Base-by-base conservation (phyloP, 2,888 invertebrate species). In the Petrophora chlorosata region DNA sequence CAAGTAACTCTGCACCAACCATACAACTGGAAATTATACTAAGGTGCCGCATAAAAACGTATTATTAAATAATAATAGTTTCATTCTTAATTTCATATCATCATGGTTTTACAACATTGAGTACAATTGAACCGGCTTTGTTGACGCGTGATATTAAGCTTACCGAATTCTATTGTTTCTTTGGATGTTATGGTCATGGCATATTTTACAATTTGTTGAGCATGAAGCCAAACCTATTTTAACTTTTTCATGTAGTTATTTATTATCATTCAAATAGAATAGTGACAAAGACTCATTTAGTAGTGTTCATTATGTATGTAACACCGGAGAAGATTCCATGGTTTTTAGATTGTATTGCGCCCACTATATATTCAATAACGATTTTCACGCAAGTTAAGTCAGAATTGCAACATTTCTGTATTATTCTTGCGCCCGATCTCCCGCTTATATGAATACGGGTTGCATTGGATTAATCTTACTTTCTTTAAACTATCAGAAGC, bases 1-100 rank as follows among this genome's bases (percentile, higher is more conserved):
- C 85, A 83, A 74, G 82, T 78, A 85, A 82, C 67, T 63, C 55
- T 58, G 76, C 77, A 79, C 80, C 75, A 56, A 63, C 61, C 63
- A 67, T 33, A 41, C 28, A 70, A 56, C 63, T 63, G 64, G 56
- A 53, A 53, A 48, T 56, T 50, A 53, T 57, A 63, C 36, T 32
- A 56, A 26, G 12, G 45, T 33, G 19, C 3, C 9, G 10, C 15
- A 3, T 25, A 26, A 26, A 23, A 15, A 28, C 36, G 9, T 13
- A 2, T 5, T 14, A 16, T 23, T 22, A 8, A 29, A 35, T 43
- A 34, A 19, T 13, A 3, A 33, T 8, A 33, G 16, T 32, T 34
- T 33, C 16, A 16, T 25, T 13, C 14, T 1, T 13, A 17, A 19
- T 28, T 10, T 5, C 29, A 16, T 32, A 22, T 28, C 14, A 19